Evolutionary conservation across 2,113 vertebrate genomes (phyloP), one percentile per base, ranked within the genome.

Genomic region (Melanerpes formicivorus): DNA sequence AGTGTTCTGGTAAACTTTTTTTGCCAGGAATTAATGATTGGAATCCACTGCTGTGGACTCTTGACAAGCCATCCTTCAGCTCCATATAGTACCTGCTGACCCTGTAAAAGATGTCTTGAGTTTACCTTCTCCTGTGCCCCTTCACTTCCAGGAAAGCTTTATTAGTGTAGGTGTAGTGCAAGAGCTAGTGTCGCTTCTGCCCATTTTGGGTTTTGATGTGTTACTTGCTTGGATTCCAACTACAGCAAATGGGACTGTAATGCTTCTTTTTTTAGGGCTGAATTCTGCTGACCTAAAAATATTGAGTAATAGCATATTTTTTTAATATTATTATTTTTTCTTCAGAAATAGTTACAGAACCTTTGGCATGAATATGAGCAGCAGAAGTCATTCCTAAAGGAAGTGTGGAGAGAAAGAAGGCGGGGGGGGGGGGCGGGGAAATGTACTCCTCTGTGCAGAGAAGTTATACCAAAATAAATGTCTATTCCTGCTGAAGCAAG

Each of bases 241-340:
- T 74, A 48, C 18, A 75, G 56, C 70, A 90, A 82, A 67, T 0
- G 0, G 59, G 37, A 50, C 37, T 54, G 56, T 56, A 85, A 65
- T 65, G 25, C 14, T 69, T 30, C 29, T 54, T 62, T 75, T 90
- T 95, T 87, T 15, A 85, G 52, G 64, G 4, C 65, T 87, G 63
- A 86, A 84, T 96, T 95, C 70, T 96, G 79, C 93, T 90, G 73
- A 87, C 48, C 50, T 92, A 85, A 62, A 30, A 30, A 18, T 80
- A 83, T 72, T 90, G 73, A 92, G 87, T 93, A 95, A 93, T 55
- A 80, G 63, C 8, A 30, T 48, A 4, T 11, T 34, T 67, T 80
- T 84, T 77, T 11, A 40, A 52, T 52, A 13, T 25, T 52, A 10
- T 32, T 37, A 10, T 32, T 66, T 88, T 27, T 8, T 80, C 67